These are phyloP conservation scores for Mantis religiosa DNA, from an alignment of 2,888 invertebrate species.

Conservation along the genomic window DNA sequence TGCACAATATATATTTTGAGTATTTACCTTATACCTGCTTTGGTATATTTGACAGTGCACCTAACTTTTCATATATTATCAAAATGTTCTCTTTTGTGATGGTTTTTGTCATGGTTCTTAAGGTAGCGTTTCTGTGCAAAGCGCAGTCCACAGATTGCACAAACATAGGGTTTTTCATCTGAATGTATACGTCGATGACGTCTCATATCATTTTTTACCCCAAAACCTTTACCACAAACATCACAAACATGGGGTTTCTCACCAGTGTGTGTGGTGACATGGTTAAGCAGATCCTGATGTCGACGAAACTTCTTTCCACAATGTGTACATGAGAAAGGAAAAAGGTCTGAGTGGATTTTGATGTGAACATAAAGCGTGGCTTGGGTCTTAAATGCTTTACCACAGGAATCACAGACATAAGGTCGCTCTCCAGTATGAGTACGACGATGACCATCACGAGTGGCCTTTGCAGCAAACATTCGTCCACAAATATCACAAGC, in stretches of 20 bases:
- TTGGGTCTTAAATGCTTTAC: slow-evolving; percentile 58
- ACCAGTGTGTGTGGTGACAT: slow-evolving; percentile 54
- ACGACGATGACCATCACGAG: slow-evolving; percentile 45
- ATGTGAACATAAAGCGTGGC: slow-evolving; percentile 61
- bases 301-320: slow-evolving; percentile 56
- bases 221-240: slow-evolving; percentile 44
- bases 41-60: not conserved
- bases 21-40: not conserved
- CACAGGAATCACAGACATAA: slow-evolving; percentile 47
- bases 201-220: slow-evolving; percentile 29
- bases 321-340: slow-evolving; percentile 55
- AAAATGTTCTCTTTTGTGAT: slow-evolving; percentile 37
- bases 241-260: slow-evolving; percentile 52
- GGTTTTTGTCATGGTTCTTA: slow-evolving; percentile 46
- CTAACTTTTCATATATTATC: slow-evolving; percentile 40
- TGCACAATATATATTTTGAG: too few species aligned
- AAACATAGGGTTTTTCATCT: slow-evolving; percentile 41
- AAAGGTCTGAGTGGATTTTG: slow-evolving; percentile 54
- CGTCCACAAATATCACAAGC: slow-evolving; percentile 48
- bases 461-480: slow-evolving; percentile 49
- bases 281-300: slow-evolving; percentile 51
- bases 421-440: slow-evolving; percentile 43
- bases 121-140: slow-evolving; percentile 54
- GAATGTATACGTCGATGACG: slow-evolving; percentile 51
- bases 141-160: slow-evolving; percentile 23